A percentile compares a stretch with the other conserved stretches of the same genome.
These are phyloP conservation scores for Uloborus diversus DNA, from an alignment of 1,140 invertebrate genomes.

Conservation along the genomic window DNA sequence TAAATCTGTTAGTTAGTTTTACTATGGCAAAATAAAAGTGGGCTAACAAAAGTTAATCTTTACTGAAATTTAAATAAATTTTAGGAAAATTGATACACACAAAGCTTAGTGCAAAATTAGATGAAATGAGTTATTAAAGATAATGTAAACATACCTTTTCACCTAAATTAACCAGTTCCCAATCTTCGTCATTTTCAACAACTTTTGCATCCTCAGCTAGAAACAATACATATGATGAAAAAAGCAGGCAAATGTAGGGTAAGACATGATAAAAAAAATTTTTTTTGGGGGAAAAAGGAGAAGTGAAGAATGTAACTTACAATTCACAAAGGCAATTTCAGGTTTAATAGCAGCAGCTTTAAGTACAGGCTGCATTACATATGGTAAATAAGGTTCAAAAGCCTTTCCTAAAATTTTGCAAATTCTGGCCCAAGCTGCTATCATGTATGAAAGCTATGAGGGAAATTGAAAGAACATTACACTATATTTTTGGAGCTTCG, in stretches of 20 bases:
- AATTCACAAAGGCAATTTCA: conserved; percentile 95
- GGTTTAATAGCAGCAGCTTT: conserved; percentile 95
- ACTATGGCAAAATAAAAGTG: no score
- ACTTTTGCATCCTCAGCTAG: conserved; percentile 70
- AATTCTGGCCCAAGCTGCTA: conserved; percentile 98
- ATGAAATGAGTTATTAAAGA: background rate
- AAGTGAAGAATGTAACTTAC: conserved; percentile 64
- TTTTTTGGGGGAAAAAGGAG: background rate
- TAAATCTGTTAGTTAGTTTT: no score
- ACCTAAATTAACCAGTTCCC: conserved; percentile 97
- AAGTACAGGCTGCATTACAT: conserved; percentile 97
- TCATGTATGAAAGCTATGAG: conserved; percentile 83
- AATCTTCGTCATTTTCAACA: conserved; percentile 91
- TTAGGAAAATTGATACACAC: no score
- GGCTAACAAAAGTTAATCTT: no score
- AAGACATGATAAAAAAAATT: background rate
- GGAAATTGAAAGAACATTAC: no score
- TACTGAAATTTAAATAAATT: no score
- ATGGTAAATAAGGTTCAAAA: conserved; percentile 95
- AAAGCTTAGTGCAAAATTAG: no score
- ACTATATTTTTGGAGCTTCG: no score
- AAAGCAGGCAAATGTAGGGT: background rate
- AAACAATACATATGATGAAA: no score
- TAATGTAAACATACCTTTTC: conserved; percentile 74
- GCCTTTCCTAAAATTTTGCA: conserved; percentile 96